Evolutionary conservation across 2,797 vertebrate genomes (phyloP), one percentile per base, ranked within the genome.

Genomic region (Cynodonichthys magdalenae): DNA sequence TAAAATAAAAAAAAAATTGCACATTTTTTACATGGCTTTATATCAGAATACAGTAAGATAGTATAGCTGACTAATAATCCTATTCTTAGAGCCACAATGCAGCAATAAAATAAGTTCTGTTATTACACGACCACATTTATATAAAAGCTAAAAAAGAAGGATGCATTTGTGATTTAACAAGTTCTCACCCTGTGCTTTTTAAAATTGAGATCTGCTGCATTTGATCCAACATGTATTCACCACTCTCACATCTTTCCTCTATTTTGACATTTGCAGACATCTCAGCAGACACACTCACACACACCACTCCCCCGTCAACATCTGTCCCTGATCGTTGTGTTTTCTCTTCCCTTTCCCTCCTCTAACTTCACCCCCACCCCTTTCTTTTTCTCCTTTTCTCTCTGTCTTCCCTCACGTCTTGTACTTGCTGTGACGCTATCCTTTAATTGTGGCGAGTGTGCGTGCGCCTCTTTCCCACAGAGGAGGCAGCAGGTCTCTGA

Each of bases 381-480:
- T 39, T 48, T 19, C 36, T 14, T 36, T 51, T 60, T 66, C 64
- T 5, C 31, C 44, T 20, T 5, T 59, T 41, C 57, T 54, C 61
- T 69, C 74, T 15, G 1, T 39, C 31, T 65, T 75, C 84, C 87
- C 77, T 27, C 0, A 56, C 60, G 77, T 79, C 78, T 85, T 80
- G 77, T 89, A 87, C 80, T 67, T 63, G 72, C 59, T 63, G 62
- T 7, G 44, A 59, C 67, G 63, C 59, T 70, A 34, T 79, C 72
- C 67, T 64, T 59, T 84, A 80, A 88, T 83, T 72, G 71, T 59
- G 51, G 60, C 79, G 34, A 39, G 46, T 57, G 77, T 80, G 81
- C 77, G 72, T 53, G 19, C 28, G 63, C 80, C 76, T 89, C 72
- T 86, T 74, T 86, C 72, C 71, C 48, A 79, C 55, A 66, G 74